Percentiles rank a stretch among this genome's conserved stretches.
These are phyloP conservation scores for Epinephelus lanceolatus DNA, from an alignment of 2,113 vertebrate genomes.

Conservation along the genomic window DNA sequence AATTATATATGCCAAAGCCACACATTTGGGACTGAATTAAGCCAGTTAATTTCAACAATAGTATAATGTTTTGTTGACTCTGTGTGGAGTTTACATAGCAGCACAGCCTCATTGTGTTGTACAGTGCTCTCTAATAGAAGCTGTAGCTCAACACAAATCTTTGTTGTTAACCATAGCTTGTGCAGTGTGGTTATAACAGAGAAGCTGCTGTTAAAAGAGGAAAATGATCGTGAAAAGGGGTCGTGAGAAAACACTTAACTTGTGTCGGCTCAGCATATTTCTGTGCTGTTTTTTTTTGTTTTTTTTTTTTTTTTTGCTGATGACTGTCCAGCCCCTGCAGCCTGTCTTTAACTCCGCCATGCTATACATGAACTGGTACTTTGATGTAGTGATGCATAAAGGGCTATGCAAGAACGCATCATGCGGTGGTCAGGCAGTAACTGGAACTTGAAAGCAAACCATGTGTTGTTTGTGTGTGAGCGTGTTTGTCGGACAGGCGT, in stretches of 20 bases:
- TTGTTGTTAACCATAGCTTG: constrained; percentile 23
- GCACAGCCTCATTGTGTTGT: constrained; percentile 26
- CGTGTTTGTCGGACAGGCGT: constrained; percentile 38
- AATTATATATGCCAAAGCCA: constrained; percentile 28
- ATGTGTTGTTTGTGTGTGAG: constrained; percentile 56
- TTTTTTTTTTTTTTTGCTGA: constrained; percentile 41
- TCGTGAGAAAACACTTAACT: constrained; percentile 53
- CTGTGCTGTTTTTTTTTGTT: constrained; percentile 8
- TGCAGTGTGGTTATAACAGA: constrained; percentile 10
- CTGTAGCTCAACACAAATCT: constrained; percentile 27
- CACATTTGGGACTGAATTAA: constrained; percentile 51
- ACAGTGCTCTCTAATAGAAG: constrained; percentile 24
- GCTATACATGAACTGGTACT: constrained; percentile 46
- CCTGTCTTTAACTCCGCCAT: constrained; percentile 37
- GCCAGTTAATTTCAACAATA: constrained; percentile 37
- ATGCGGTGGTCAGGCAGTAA: constrained; percentile 47
- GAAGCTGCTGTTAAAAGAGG: constrained; percentile 14
- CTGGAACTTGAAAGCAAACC: constrained; percentile 50
- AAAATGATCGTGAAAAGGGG: background rate
- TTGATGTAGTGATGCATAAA: constrained; percentile 67
- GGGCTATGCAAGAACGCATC: constrained; percentile 15
- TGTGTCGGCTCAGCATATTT: constrained; percentile 55
- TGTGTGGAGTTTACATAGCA: constrained; percentile 19
- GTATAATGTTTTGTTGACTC: constrained; percentile 29
- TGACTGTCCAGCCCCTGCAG: constrained; percentile 48